Evolutionary conservation across 2,797 vertebrate species (phyloP).

Genomic region (Silurus aristotelis): DNA sequence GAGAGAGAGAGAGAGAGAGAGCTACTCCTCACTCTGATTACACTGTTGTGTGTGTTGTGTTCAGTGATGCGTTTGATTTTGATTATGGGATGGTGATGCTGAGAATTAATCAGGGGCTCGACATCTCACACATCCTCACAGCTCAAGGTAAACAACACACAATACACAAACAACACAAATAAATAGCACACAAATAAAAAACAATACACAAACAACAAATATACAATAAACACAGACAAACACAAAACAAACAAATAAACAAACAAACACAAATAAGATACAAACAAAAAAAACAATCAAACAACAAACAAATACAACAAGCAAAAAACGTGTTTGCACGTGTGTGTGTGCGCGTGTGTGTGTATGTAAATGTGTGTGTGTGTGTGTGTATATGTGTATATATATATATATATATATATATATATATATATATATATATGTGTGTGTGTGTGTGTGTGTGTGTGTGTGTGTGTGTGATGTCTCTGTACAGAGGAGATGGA

Average conservation of each 20-base stretch:
- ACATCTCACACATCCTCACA: slow-evolving; percentile 87
- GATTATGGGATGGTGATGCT: slow-evolving; percentile 86
- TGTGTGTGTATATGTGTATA: not conserved
- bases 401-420: no score
- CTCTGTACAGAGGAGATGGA: slow-evolving; percentile 84
- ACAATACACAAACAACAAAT: no score
- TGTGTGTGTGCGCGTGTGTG: no score
- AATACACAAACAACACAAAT: not conserved
- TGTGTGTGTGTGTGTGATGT: slow-evolving; percentile 27
- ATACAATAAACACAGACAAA: no score
- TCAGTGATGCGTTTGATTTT: slow-evolving; percentile 94
- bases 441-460: slow-evolving; percentile 18
- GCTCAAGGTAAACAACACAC: slow-evolving; percentile 82
- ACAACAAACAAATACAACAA: no score
- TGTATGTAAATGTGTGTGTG: not conserved
- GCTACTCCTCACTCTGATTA: not conserved
- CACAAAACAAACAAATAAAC: no score
- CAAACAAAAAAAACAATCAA: no score
- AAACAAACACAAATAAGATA: no score
- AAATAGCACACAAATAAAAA: no score
- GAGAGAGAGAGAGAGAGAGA: no score
- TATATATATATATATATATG: no score
- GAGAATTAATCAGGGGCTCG: slow-evolving; percentile 88
- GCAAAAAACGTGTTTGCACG: no score
- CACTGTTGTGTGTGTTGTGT: slow-evolving; percentile 1